Conservation (phyloP, 2,113 vertebrate genomes). For the Austrofundulus limnaeus region DNA sequence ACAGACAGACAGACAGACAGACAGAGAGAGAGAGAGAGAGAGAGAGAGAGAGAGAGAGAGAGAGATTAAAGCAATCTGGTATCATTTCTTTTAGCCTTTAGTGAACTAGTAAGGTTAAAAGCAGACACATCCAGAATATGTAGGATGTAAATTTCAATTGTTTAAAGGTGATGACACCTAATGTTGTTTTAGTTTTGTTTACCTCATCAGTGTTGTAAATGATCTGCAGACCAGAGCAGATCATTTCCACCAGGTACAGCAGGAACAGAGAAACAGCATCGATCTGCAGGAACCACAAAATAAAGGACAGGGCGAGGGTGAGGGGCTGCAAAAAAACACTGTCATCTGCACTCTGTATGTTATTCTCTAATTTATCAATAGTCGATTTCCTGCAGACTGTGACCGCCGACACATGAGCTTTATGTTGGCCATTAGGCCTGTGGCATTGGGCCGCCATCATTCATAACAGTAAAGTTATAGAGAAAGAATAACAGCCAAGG, state of each 20-base stretch:
- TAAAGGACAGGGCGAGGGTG: background rate
- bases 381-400: slow-evolving; percentile 2
- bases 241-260: slow-evolving; percentile 98
- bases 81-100: background rate
- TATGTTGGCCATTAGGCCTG: background rate
- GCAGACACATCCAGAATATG: no score
- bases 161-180: slow-evolving; percentile 3
- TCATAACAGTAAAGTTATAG: slow-evolving; percentile 13
- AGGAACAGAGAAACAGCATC: slow-evolving; percentile 93
- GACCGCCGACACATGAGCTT: background rate
- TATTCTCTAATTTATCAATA: slow-evolving; percentile 18
- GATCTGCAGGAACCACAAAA: slow-evolving; percentile 80
- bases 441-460: slow-evolving; percentile 4
- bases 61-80: background rate
- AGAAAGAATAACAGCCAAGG: slow-evolving; percentile 2
- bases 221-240: slow-evolving; percentile 95
- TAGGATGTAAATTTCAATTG: no score
- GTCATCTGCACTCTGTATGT: slow-evolving; percentile 10
- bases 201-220: slow-evolving; percentile 99
- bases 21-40: no score
- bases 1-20: no score
- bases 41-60: no score
- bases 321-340: background rate
- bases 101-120: slow-evolving; percentile 6
- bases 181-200: slow-evolving; percentile 48